Evolutionary conservation across 2,113 vertebrate genomes (phyloP), one percentile per base, ranked within the genome.

Genomic region (Gopherus evgoodei): DNA sequence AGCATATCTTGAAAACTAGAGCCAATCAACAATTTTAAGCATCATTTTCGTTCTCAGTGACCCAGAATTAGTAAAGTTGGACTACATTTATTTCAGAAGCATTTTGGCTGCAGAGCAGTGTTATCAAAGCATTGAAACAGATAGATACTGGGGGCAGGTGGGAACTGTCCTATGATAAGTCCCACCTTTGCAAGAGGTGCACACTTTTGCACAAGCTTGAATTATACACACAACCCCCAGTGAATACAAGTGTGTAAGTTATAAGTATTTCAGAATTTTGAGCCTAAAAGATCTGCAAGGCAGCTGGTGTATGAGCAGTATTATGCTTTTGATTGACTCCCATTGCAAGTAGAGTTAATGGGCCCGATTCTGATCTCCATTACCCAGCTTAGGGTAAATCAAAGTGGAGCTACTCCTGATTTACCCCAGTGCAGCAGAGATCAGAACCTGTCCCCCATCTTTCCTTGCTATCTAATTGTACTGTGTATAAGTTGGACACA

Each of bases 261-360:
- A 50, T 21, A 47, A 31, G 19, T 72, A 72, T 72, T 38, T 72
- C 65, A 72, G 65, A 72, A 72, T 72, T 19, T 22, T 59, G 27
- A 52, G 17, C 4, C 65, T 25, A 0, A 25, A 52, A 57, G 76
- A 2, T 49, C 11, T n/a, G 3, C 31, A 81, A 81, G 9, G 42
- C 13, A 12, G 50, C 52, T 2, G 11, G 5, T 0, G 0, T 1
- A 1, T 2, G n/a, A 50, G 8, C 82, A n/a, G 11, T 27, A 57
- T 1, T 24, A 44, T 35, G 76, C 24, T 44, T 69, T 16, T 12
- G 21, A 27, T 9, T 4, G 11, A 56, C 44, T 24, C 44, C 42
- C 44, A n/a, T 44, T 22, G 21, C 59, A 38, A 29, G 3, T 16
- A 19, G 42, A 69, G 52, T 22, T 5, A 2, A 29, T 24, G 35